Conservation (phyloP, 1,140 invertebrate species). For the Drosophila santomea region DNA sequence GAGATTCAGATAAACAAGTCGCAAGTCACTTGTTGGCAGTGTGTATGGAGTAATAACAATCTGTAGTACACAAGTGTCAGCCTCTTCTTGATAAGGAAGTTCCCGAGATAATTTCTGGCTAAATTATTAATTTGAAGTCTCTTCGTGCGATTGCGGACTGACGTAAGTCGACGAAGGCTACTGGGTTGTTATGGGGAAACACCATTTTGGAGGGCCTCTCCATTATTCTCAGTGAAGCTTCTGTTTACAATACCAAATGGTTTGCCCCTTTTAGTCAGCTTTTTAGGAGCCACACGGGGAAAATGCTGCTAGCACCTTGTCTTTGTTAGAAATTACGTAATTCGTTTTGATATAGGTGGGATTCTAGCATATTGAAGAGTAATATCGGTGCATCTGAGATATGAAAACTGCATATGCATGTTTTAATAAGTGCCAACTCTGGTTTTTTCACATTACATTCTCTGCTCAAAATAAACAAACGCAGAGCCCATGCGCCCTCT, state of each 20-base stretch:
- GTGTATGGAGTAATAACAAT: conserved; percentile 31
- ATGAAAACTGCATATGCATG: too few relatives aligned
- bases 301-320: neutral
- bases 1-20: conserved; percentile 19
- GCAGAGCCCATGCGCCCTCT: conserved; percentile 34
- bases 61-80: conserved; percentile 17
- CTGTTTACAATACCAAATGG: conserved; percentile 14
- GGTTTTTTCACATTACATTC: neutral
- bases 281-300: neutral
- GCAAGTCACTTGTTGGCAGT: conserved; percentile 13
- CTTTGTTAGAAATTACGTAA: too few relatives aligned
- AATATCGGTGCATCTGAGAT: neutral
- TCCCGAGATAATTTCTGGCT: conserved; percentile 26
- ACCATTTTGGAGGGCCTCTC: conserved; percentile 13
- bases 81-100: conserved; percentile 17
- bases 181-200: conserved; percentile 4
- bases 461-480: neutral
- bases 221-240: conserved; percentile 30
- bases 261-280: neutral
- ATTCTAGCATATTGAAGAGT: neutral
- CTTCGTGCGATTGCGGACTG: neutral
- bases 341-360: too few relatives aligned
- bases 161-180: conserved; percentile 11
- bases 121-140: conserved; percentile 11
- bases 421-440: neutral